Evolutionary conservation across 2,888 invertebrate species (phyloP), one percentile per base, ranked within the genome.

Genomic region (Meandrusa payeni): DNA sequence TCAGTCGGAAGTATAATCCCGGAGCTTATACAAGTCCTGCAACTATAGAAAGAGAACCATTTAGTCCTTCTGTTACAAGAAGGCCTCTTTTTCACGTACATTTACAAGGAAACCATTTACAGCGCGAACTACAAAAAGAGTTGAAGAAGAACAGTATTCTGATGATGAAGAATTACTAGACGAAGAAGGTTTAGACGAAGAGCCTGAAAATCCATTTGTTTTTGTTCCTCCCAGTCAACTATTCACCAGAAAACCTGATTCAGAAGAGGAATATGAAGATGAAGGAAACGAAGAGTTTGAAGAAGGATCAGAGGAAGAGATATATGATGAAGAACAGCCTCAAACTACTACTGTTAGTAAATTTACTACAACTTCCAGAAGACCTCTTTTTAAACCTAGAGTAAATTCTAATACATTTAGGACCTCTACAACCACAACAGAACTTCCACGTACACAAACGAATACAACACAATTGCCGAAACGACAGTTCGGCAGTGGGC

Each of bases 21-120:
- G 87, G 88, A 11, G 80, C 64, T 2, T 88, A 85, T 33, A 88
- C 88, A 7, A 88, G 86, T 38, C 88, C 88, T 22, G 59, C 82
- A 2, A 67, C 83, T 3, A 61, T 69, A 17, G 79, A 80, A 3
- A 72, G 70, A 53, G 69, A 69, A 46, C 57, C 70, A 9, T 69
- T 79, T 28, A 71, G 60, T 51, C 66, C 74, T 31, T 53, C 63
- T 10, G 59, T 68, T 20, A 70, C 83, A 2, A 73, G 77, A 54
- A 68, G 77, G 57, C 85, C 76, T 5, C 46, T 82, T 78, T 81
- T 41, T 67, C 77, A 12, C 69, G 75, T 53, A 61, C 75, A 13
- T 79, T 83, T 38, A 76, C 78, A 1, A 75, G 87, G 54, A 66
- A 71, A 59, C 83, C 85, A 5, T 81, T 78, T 29, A 78, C 79